phyloP scores from a whole-genome alignment of 2,888 invertebrate species.

The Panorpa germanica region DNA sequence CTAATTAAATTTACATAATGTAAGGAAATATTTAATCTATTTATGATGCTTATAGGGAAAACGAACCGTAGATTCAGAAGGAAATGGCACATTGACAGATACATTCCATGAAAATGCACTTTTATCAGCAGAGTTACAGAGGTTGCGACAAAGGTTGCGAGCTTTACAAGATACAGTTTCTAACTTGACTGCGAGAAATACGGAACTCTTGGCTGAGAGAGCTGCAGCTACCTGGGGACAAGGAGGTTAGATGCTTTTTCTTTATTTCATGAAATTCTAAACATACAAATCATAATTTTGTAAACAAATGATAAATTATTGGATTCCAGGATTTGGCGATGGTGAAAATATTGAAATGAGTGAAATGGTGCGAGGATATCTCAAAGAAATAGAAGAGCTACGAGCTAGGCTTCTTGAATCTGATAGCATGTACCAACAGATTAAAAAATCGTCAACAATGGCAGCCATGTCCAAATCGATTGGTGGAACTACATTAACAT shows the following conservation, averaged over 20 bases:
- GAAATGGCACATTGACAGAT: conserved; percentile 75
- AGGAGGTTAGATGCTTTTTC: conserved; percentile 9
- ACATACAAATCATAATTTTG: no score
- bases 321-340: conserved; percentile 25
- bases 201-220: conserved; percentile 62
- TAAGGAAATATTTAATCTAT: conserved; percentile 4
- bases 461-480: no score
- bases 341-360: conserved; percentile 32
- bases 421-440: conserved; percentile 55
- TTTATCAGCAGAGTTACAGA: conserved; percentile 74
- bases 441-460: conserved; percentile 29
- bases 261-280: no score
- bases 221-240: conserved; percentile 25
- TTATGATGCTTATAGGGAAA: conserved; percentile 45
- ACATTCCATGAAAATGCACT: conserved; percentile 92
- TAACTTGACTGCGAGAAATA: conserved; percentile 63
- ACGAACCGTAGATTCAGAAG: conserved; percentile 69
- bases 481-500: no score
- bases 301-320: conserved; percentile 13
- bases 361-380: conserved; percentile 61
- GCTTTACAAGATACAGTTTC: conserved; percentile 91
- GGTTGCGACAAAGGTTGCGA: conserved; percentile 73
- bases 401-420: conserved; percentile 78
- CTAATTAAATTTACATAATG: no score
- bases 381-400: conserved; percentile 80